Conservation (phyloP, 2,888 invertebrate genomes). For the Morpho deidamia region DNA sequence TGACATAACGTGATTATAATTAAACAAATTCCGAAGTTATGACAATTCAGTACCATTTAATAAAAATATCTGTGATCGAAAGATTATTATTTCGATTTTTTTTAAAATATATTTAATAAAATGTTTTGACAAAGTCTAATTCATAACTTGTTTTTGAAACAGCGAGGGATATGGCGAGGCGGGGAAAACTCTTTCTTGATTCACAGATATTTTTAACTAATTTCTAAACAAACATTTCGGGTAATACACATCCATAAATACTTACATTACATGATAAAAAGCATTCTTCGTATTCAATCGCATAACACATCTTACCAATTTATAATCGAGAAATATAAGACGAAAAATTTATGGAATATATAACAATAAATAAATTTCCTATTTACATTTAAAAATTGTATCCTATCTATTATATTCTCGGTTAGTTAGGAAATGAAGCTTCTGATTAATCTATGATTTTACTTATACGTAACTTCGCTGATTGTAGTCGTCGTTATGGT, state of each 20-base stretch:
- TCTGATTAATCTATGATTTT: constrained; percentile 36
- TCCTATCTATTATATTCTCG: constrained; percentile 68
- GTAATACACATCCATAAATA: constrained; percentile 32
- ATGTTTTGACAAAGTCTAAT: no score
- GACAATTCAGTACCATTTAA: constrained; percentile 32
- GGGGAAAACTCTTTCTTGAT: background rate
- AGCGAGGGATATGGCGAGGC: background rate
- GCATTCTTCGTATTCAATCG: constrained; percentile 62
- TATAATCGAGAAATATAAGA: constrained; percentile 73
- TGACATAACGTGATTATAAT: constrained; percentile 35
- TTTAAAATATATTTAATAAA: background rate
- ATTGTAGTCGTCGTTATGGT: constrained; percentile 10
- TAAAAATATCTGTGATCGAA: constrained; percentile 4
- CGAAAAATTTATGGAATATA: constrained; percentile 73
- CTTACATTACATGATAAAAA: constrained; percentile 59
- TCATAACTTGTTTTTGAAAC: background rate
- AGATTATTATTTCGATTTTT: background rate
- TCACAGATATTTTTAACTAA: constrained; percentile 5
- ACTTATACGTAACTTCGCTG: constrained; percentile 14
- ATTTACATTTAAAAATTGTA: constrained; percentile 73
- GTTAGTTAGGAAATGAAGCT: constrained; percentile 49
- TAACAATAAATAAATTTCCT: constrained; percentile 77
- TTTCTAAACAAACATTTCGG: constrained; percentile 1
- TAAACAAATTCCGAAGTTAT: constrained; percentile 36
- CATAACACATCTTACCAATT: constrained; percentile 68